phyloP scores from a whole-genome alignment of 1,140 invertebrate genomes.

The Episyrphus balteatus region DNA sequence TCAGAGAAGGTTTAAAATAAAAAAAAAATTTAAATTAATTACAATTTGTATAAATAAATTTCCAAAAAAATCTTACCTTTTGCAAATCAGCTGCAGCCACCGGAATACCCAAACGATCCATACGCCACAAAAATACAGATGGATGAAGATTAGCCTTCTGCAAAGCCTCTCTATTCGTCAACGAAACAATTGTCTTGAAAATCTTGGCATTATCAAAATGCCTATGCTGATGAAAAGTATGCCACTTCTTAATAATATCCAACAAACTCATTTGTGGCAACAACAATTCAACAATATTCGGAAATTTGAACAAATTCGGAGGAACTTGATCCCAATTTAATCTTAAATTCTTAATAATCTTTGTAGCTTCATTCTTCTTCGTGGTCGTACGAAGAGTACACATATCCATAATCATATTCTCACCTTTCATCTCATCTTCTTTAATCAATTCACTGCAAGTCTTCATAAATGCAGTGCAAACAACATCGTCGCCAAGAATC shows the following conservation, averaged over 20 bases:
- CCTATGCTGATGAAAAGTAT: conserved; percentile 1
- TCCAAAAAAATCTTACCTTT: too few relatives aligned
- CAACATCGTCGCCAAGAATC: conserved; percentile 4
- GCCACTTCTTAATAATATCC: conserved; percentile 18
- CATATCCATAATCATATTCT: background rate
- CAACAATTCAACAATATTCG: conserved; percentile 9
- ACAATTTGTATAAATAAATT: too few relatives aligned
- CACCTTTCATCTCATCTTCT: background rate
- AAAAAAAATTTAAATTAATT: too few relatives aligned
- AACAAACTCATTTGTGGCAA: conserved; percentile 18
- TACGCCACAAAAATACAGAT: conserved; percentile 11
- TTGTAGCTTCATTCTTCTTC: conserved; percentile 7
- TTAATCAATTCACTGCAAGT: conserved; percentile 7
- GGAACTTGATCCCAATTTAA: conserved; percentile 20
- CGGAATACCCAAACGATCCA: too few relatives aligned
- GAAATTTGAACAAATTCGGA: conserved; percentile 7
- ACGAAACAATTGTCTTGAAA: conserved; percentile 4
- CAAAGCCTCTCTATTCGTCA: conserved; percentile 14
- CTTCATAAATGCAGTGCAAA: conserved; percentile 4
- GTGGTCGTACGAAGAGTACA: conserved; percentile 11
- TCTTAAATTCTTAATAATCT: conserved; percentile 12
- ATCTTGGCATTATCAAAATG: conserved; percentile 7
- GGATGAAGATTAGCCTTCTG: conserved; percentile 16
- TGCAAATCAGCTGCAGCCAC: too few relatives aligned
- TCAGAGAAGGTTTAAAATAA: too few relatives aligned